Evolutionary conservation across 2,888 invertebrate species (phyloP), one percentile per base, ranked within the genome.

Genomic region (Limenitis arthemis): DNA sequence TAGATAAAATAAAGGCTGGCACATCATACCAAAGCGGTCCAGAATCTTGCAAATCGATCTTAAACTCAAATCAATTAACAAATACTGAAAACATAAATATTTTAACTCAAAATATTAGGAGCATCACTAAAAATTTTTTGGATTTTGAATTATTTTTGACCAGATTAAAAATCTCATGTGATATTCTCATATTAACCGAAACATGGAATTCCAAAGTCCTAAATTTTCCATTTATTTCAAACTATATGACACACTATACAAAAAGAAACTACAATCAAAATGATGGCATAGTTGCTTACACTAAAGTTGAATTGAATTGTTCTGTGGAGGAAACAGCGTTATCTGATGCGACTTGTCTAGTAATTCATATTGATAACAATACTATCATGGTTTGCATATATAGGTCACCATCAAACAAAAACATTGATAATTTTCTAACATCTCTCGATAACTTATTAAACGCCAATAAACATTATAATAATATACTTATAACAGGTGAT

Each of bases 401-500:
- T 50, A 50, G 61, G 9, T 56, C 62, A 5, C 59, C 60, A 6
- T 55, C 57, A 32, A 32, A 20, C 20, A 20, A 20, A 20, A 20
- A 20, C 4, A 20, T 20, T 20, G 20, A 20, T 20, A 20, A 20
- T 20, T 61, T 60, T 36, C 12, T 60, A 5, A 5, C 29, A 5
- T 57, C 57, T 4, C 38, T 61, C 8, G 56, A 61, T 29, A 42
- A 36, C 4, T n/a, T 58, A 4, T 34, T 61, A 8, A 30, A 28
- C n/a, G 12, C 34, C 34, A 49, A 46, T 12, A 43, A 31, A 8
- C 38, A 12, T 8, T 57, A 20, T 9, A 47, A 43, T 30, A 60
- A 55, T 38, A 48, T 59, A 5, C 32, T 54, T 1, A 31, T 61
- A 7, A 53, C 47, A 5, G 60, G 60, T 6, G 60, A 60, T 38